Evolutionary conservation across 2,113 vertebrate genomes (phyloP).

Genomic region (Isurus oxyrinchus): DNA sequence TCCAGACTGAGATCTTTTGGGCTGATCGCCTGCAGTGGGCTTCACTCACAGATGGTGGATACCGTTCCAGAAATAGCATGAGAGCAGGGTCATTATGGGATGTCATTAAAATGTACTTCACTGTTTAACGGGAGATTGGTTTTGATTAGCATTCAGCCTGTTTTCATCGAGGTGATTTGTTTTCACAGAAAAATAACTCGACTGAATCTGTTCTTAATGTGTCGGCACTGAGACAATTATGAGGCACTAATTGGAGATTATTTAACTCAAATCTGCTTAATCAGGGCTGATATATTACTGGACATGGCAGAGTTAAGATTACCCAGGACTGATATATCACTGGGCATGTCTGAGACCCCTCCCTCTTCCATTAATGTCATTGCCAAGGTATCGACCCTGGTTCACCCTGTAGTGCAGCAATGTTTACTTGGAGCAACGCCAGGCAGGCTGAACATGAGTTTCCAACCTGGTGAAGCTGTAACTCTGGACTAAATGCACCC

Average conservation of each 20-base stretch:
- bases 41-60: not conserved
- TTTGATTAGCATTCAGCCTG: not conserved
- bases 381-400: no score
- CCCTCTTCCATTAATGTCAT: no score
- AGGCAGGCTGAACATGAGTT: no score
- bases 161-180: not conserved
- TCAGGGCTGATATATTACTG: not conserved
- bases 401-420: no score
- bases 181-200: not conserved
- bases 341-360: no score
- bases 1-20: not conserved
- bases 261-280: not conserved
- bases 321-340: not conserved
- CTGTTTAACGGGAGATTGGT: not conserved
- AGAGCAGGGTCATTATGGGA: not conserved
- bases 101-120: not conserved
- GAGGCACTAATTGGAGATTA: slow-evolving; percentile 1
- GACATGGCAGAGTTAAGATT: not conserved
- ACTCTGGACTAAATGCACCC: no score
- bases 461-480: no score
- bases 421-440: no score
- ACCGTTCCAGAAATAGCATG: not conserved
- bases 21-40: not conserved
- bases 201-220: slow-evolving; percentile 10
- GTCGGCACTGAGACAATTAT: not conserved